Conservation (phyloP, 2,797 vertebrate genomes). For the Smutsia gigantea region DNA sequence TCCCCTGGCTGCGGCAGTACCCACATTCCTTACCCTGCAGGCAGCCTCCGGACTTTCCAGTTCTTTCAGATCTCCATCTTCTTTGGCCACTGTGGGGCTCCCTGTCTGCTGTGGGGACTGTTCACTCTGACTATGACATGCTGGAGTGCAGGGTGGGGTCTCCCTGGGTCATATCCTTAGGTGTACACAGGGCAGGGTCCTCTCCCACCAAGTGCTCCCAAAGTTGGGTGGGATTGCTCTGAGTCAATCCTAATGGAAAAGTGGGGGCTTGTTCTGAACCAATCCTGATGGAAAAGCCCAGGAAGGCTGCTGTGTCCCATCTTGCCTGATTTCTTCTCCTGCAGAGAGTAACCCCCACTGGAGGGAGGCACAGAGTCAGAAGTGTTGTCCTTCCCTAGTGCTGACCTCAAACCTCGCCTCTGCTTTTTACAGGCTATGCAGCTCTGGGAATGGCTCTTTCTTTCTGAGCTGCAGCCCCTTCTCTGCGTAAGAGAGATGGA, state of each 20-base stretch:
- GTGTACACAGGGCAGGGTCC: fast-evolving
- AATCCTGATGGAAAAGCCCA: not conserved
- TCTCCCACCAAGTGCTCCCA: not conserved
- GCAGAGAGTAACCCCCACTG: fast-evolving
- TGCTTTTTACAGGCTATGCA: not conserved
- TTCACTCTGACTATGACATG: no score
- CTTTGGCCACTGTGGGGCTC: not conserved
- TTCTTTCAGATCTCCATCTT: not conserved
- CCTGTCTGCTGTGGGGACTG: not conserved
- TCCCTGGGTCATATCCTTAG: not conserved
- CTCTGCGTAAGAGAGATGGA: not conserved
- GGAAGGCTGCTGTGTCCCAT: not conserved
- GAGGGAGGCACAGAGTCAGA: not conserved
- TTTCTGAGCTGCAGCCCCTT: not conserved
- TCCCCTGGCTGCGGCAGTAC: not conserved
- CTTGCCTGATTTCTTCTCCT: not conserved
- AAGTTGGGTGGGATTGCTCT: not conserved
- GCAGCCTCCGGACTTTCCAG: not conserved
- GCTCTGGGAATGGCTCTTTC: not conserved
- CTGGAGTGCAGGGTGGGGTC: not conserved
- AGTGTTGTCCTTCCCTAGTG: not conserved
- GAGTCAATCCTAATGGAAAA: not conserved
- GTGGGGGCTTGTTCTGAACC: not conserved
- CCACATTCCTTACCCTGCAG: not conserved
- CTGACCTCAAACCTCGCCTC: not conserved